phyloP scores from a whole-genome alignment of 2,888 invertebrate species.

The Chrysina gloriosa region DNA sequence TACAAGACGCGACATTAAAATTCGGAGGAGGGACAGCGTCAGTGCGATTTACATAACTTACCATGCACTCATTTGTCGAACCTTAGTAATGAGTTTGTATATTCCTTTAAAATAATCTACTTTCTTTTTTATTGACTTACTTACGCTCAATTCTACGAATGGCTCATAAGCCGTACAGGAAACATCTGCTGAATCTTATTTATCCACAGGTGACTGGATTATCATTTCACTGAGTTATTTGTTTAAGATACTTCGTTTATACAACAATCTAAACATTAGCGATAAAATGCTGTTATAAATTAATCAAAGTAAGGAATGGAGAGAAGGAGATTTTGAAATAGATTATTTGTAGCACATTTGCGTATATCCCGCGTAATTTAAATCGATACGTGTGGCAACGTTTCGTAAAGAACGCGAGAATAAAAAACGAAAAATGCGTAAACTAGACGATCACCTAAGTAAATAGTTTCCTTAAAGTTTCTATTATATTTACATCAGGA shows the following conservation, averaged over 20 bases:
- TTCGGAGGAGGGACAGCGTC: too few species aligned
- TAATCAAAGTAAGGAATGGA: background rate
- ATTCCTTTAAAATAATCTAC: too few species aligned
- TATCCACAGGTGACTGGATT: conserved; percentile 5
- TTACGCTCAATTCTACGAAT: too few species aligned
- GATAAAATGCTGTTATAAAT: conserved; percentile 10
- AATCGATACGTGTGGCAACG: background rate
- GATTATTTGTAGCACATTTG: background rate
- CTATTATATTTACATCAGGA: too few species aligned
- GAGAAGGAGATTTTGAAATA: conserved; percentile 1
- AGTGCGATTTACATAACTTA: too few species aligned
- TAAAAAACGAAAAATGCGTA: too few species aligned
- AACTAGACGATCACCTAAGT: too few species aligned
- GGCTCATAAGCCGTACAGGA: background rate
- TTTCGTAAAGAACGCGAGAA: background rate
- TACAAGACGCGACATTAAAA: too few species aligned
- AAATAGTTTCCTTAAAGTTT: too few species aligned
- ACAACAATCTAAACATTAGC: background rate
- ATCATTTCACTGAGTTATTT: conserved; percentile 18
- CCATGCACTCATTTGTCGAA: too few species aligned
- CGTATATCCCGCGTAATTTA: background rate
- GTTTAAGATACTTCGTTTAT: conserved; percentile 13
- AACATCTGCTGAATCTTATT: conserved; percentile 24
- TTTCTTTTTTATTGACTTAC: too few species aligned
- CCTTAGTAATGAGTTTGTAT: too few species aligned